These are phyloP conservation scores for Neuroterus valhalla DNA, from an alignment of 1,140 invertebrate species.

Conservation along the genomic window DNA sequence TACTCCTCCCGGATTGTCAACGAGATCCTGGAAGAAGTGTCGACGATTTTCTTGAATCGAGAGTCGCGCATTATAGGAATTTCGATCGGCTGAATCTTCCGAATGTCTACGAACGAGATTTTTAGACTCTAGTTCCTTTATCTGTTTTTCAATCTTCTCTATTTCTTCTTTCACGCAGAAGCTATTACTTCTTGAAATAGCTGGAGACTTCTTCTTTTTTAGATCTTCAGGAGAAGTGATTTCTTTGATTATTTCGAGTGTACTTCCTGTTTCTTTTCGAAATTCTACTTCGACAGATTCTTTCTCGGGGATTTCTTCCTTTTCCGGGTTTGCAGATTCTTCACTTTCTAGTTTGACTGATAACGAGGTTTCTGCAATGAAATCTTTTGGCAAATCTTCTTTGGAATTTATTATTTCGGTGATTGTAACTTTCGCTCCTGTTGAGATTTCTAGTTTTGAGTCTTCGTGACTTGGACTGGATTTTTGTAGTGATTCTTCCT, in stretches of 20 bases:
- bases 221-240: conserved; percentile 31
- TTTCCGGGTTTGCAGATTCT: neutral
- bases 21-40: conserved; percentile 63
- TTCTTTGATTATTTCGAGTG: conserved; percentile 43
- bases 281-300: conserved; percentile 38
- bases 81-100: conserved; percentile 29
- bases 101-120: conserved; percentile 31
- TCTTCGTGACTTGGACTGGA: neutral
- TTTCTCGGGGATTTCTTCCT: neutral
- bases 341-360: neutral
- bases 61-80: conserved; percentile 35
- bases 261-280: conserved; percentile 1
- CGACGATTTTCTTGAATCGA: conserved; percentile 63
- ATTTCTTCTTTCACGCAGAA: conserved; percentile 70
- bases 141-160: conserved; percentile 69
- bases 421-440: neutral
- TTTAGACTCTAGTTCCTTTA: conserved; percentile 61
- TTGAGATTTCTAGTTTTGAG: neutral
- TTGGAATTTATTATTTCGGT: neutral
- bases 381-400: neutral
- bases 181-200: conserved; percentile 56
- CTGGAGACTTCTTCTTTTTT: conserved; percentile 40
- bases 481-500: conserved; percentile 32
- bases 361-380: neutral
- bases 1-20: conserved; percentile 49